Base-by-base conservation (phyloP, 2,888 invertebrate species). In the Laspeyria flexula region DNA sequence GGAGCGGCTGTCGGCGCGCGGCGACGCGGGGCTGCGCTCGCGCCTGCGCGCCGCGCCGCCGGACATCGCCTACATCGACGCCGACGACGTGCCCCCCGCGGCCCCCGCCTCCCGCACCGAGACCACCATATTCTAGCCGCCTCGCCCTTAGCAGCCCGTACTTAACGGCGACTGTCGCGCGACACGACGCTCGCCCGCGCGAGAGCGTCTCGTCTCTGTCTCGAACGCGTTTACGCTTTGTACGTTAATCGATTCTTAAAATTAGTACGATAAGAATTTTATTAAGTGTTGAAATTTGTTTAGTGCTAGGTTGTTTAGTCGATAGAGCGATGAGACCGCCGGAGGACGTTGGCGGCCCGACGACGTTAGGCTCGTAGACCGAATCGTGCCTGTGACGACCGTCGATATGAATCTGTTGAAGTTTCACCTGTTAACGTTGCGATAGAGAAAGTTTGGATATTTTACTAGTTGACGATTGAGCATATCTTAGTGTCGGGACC, bases 1-100 rank as follows among this genome's bases (percentile, higher is more conserved):
- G 94, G 99, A 99, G 94, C 96, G 98, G 83, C 97, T 99, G 92
- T 99, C 98, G 92, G 96, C 98, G 93, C 98, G 99, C 96, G 98
- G 98, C 95, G 96, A 97, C 93, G 97, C 97, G 93, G 97, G 97
- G 90, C 96, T 97, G 93, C 97, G 97, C 94, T 96, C 96, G 93
- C 95, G 96, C 85, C 96, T 88, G 79, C 90, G 91, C 72, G 96
- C 96, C 76, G 93, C 96, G 80, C 94, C 96, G 77, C 93, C 94
- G 78, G 97, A 97, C 95, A 95, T 96, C 95, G 96, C 96, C 81
- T 97, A 95, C 94, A 96, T 96, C 90, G 96, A 96, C 93, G 95
- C 95, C 85, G 95, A 95, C 79, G 91, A 92, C 77, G 85, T 77
- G 76, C 88, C 88, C 60, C 77, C 83, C 81, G 75, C 78, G 55